Conservation (phyloP, 1,140 invertebrate genomes). For the Aricia agestis region DNA sequence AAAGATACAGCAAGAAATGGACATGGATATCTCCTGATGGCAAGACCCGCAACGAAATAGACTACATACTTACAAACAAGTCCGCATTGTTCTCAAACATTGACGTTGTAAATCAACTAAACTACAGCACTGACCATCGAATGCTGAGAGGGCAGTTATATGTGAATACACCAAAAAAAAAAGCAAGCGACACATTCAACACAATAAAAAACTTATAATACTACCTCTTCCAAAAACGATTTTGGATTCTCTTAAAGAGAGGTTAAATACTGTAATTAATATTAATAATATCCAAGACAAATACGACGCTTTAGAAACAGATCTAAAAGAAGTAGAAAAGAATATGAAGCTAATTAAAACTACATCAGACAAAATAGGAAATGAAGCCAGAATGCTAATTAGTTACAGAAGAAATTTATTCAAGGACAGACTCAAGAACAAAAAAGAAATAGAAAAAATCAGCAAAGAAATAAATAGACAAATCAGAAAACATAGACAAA, state of each 20-base stretch:
- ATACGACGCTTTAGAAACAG: conserved; percentile 30
- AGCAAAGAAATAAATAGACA: conserved; percentile 31
- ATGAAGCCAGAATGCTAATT: conserved; percentile 31
- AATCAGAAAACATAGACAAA: conserved; percentile 28
- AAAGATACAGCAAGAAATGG: conserved; percentile 36
- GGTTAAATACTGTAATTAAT: no score
- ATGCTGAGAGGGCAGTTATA: conserved; percentile 10
- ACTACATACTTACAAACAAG: conserved; percentile 43
- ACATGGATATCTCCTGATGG: conserved; percentile 37
- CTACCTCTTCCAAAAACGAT: no score
- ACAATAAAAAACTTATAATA: no score
- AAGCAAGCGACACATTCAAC: no score
- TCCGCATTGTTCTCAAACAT: conserved; percentile 36
- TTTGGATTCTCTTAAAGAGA: no score
- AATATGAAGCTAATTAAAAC: conserved; percentile 15
- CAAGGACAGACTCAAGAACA: conserved; percentile 28
- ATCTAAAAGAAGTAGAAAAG: conserved; percentile 19
- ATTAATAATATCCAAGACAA: conserved; percentile 17
- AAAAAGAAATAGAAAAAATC: conserved; percentile 24
- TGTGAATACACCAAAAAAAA: no score
- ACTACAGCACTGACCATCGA: conserved; percentile 39
- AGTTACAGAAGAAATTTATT: conserved; percentile 25
- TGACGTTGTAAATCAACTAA: conserved; percentile 35
- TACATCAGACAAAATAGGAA: conserved; percentile 31
- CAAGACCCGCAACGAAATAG: conserved; percentile 38